Percentiles rank a stretch among this genome's conserved stretches.
Evolutionary conservation across 1,140 invertebrate genomes (phyloP).

Genomic region (Drosophila kurseongensis): DNA sequence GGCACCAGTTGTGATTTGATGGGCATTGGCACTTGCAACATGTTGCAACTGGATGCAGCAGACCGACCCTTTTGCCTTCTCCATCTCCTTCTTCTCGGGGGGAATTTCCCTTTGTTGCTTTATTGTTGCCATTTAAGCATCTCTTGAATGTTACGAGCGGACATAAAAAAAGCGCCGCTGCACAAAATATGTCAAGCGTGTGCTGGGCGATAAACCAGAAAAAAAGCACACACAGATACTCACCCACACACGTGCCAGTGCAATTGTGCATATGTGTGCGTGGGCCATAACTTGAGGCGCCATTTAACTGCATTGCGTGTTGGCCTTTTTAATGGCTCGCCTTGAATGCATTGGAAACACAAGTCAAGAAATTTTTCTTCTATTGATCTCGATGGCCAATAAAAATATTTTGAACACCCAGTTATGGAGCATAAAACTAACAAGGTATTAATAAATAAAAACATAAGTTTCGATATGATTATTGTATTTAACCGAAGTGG

Average conservation of each 20-base stretch:
- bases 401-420: no score
- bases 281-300: constrained; percentile 50
- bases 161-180: constrained; percentile 18
- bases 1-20: constrained; percentile 58
- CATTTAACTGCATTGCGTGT: constrained; percentile 59
- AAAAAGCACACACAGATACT: not conserved
- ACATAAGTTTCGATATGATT: no score
- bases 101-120: constrained; percentile 15
- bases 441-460: no score
- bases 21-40: constrained; percentile 53
- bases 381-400: no score
- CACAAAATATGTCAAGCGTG: constrained; percentile 35
- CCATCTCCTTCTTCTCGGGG: not conserved
- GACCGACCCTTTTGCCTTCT: not conserved
- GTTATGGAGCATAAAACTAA: no score
- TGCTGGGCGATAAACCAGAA: constrained; percentile 32
- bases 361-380: not conserved
- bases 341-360: constrained; percentile 12
- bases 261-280: constrained; percentile 3
- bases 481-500: no score
- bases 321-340: constrained; percentile 39
- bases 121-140: constrained; percentile 50
- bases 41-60: constrained; percentile 52
- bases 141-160: constrained; percentile 47
- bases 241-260: constrained; percentile 1